These are phyloP conservation scores for Dermochelys coriacea DNA, from an alignment of 2,797 vertebrate genomes.

Conservation along the genomic window DNA sequence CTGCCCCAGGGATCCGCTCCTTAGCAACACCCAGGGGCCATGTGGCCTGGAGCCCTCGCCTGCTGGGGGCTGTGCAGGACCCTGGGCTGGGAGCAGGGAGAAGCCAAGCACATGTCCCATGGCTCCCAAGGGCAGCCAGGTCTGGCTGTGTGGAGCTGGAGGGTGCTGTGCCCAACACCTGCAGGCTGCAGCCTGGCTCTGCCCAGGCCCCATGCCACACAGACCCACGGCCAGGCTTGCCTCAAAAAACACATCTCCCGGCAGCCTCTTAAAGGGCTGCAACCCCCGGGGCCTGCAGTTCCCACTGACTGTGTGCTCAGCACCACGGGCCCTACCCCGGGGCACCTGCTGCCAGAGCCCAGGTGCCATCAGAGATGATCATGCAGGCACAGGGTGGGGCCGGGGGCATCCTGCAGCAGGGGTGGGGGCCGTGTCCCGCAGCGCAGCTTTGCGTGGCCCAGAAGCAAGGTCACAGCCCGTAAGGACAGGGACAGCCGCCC, in stretches of 20 bases:
- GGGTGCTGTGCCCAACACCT: too few relatives aligned
- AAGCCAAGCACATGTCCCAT: background rate
- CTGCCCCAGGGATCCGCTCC: slow-evolving; percentile 10
- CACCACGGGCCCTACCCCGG: too few relatives aligned
- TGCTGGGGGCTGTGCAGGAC: background rate
- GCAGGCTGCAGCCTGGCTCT: background rate
- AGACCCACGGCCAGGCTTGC: background rate
- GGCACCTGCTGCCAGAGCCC: too few relatives aligned
- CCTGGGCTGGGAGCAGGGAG: background rate
- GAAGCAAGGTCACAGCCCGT: background rate
- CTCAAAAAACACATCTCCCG: too few relatives aligned
- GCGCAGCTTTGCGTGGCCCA: background rate
- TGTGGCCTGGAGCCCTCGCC: background rate
- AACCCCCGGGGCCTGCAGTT: too few relatives aligned
- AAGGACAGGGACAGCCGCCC: too few relatives aligned
- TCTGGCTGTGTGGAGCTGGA: background rate
- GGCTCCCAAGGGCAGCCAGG: background rate
- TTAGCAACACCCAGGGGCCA: slow-evolving; percentile 18
- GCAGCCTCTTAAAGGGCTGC: background rate
- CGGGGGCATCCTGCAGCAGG: background rate
- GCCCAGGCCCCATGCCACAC: too few relatives aligned
- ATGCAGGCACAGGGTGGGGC: background rate
- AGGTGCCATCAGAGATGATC: too few relatives aligned
- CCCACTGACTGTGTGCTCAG: too few relatives aligned
- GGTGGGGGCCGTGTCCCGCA: rapidly evolving